A percentile compares a stretch with the other conserved stretches of the same genome.
These are phyloP conservation scores for Volucella inflata DNA, from an alignment of 2,888 invertebrate species.

Conservation along the genomic window DNA sequence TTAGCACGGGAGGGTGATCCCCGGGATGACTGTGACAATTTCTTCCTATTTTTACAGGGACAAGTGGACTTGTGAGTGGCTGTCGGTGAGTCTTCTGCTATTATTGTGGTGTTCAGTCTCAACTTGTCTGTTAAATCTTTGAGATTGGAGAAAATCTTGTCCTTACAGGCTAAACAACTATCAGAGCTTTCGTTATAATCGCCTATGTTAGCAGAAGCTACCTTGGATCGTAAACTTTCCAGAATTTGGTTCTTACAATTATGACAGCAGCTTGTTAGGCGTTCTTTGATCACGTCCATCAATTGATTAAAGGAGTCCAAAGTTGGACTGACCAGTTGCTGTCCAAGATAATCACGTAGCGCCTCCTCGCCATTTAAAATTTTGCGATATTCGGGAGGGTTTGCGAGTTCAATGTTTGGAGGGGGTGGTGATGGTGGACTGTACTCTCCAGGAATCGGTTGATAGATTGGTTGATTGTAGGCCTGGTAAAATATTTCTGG, in stretches of 20 bases:
- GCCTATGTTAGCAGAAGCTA: neutral
- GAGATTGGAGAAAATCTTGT: conserved; percentile 13
- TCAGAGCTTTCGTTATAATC: neutral
- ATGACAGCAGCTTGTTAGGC: conserved; percentile 76
- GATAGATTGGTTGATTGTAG: too few relatives aligned
- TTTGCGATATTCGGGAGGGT: too few relatives aligned
- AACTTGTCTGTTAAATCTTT: neutral
- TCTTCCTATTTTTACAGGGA: neutral
- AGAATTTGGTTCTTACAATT: conserved; percentile 75
- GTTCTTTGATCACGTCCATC: conserved; percentile 64
- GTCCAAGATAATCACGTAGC: conserved; percentile 17
- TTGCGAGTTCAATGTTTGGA: too few relatives aligned
- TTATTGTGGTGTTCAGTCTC: neutral
- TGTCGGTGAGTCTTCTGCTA: neutral
- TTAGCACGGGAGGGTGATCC: neutral
- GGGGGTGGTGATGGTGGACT: too few relatives aligned
- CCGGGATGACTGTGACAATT: neutral
- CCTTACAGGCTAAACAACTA: conserved; percentile 39
- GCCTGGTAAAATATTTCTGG: too few relatives aligned
- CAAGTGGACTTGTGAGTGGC: neutral
- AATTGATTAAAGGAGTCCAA: conserved; percentile 54
- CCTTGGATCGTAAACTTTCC: conserved; percentile 38
- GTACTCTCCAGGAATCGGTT: too few relatives aligned
- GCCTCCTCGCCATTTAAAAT: neutral
- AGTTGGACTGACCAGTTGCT: conserved; percentile 30